phyloP scores from a whole-genome alignment of 2,888 invertebrate species.

The Leptopilina myrica region DNA sequence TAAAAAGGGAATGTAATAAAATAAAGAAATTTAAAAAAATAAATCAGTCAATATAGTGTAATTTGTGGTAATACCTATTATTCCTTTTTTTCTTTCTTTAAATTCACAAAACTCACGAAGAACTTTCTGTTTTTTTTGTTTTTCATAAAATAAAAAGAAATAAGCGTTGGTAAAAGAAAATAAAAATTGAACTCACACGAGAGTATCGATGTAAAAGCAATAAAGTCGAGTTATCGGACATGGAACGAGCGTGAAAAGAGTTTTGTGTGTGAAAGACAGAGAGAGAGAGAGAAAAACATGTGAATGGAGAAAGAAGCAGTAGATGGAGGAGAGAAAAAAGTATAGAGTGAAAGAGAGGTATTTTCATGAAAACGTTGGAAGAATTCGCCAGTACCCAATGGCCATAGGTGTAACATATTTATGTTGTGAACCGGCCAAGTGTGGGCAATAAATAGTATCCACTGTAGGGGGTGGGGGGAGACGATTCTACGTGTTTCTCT shows the following conservation, averaged over 20 bases:
- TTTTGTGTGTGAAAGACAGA: background rate
- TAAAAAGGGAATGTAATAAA: no score
- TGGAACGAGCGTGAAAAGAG: constrained; percentile 14
- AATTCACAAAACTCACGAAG: no score
- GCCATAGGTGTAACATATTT: constrained; percentile 74
- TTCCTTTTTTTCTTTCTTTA: no score
- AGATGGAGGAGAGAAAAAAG: background rate
- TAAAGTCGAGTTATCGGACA: constrained; percentile 6
- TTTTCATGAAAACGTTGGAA: constrained; percentile 29
- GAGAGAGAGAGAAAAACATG: constrained; percentile 5
- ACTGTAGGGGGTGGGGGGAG: constrained; percentile 55
- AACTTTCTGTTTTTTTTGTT: no score
- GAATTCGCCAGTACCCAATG: constrained; percentile 46
- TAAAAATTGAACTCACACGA: constrained; percentile 16
- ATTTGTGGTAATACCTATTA: no score
- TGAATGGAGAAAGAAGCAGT: background rate
- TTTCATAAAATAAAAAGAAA: no score
- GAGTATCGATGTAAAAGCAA: constrained; percentile 26
- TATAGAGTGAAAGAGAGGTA: background rate
- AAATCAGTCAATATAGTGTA: no score
- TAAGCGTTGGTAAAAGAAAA: background rate
- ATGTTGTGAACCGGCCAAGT: constrained; percentile 75
- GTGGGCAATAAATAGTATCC: constrained; percentile 74
- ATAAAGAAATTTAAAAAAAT: no score
- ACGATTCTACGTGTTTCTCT: no score